These are phyloP conservation scores for Camptogramma bilineatum DNA, from an alignment of 2,888 invertebrate species.

Conservation along the genomic window DNA sequence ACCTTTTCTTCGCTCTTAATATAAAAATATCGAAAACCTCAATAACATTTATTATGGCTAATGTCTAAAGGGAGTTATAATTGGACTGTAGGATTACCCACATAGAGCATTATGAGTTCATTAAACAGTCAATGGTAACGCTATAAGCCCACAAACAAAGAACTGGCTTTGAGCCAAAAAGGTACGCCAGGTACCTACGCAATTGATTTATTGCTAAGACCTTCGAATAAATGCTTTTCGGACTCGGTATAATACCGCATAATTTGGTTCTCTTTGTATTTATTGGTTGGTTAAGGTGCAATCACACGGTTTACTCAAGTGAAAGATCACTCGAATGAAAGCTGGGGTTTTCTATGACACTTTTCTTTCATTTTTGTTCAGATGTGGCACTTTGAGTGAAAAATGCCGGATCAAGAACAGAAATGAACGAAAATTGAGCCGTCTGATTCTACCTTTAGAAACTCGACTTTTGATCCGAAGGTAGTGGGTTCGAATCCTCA, in stretches of 20 bases:
- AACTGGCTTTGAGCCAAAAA: conserved; percentile 36
- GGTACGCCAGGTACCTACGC: conserved; percentile 31
- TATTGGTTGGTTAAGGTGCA: no score
- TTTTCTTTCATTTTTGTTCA: no score
- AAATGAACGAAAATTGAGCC: no score
- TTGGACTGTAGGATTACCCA: neutral
- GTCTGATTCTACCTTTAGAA: no score
- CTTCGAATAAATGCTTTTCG: conserved; percentile 18
- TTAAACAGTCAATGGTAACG: neutral
- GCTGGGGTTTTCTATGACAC: no score
- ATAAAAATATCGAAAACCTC: neutral
- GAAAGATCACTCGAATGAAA: no score
- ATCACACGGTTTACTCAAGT: no score
- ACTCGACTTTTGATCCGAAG: no score
- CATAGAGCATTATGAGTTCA: neutral
- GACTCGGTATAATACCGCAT: conserved; percentile 1
- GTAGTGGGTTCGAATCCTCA: no score
- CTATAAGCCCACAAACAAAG: neutral
- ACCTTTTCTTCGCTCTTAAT: neutral
- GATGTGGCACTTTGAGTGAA: no score
- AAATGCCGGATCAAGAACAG: no score
- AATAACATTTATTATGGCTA: neutral
- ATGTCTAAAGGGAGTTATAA: neutral
- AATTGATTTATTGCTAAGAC: conserved; percentile 37
- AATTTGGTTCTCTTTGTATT: neutral